These are phyloP conservation scores for Aeoliscus strigatus DNA, from an alignment of 2,797 vertebrate genomes.

Conservation along the genomic window DNA sequence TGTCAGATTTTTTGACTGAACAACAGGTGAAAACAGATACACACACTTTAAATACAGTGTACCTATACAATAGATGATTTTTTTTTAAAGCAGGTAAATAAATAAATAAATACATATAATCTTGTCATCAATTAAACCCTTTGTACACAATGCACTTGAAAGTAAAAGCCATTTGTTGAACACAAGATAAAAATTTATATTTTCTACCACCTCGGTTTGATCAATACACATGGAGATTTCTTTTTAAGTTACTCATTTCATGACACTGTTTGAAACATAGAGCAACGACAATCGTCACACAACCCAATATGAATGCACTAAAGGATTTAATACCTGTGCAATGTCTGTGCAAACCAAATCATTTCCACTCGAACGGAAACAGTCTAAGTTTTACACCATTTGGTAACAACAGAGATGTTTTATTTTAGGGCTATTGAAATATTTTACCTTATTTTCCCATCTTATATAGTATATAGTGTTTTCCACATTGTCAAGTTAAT, in stretches of 20 bases:
- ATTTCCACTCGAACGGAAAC: constrained; percentile 14
- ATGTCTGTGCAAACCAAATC: constrained; percentile 27
- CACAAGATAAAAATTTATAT: constrained; percentile 30
- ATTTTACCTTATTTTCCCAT: constrained; percentile 12
- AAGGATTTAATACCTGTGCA: constrained; percentile 36
- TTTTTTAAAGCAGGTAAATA: constrained; percentile 48
- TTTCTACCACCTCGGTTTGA: constrained; percentile 48
- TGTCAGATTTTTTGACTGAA: constrained; percentile 48
- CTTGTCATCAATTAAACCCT: constrained; percentile 38
- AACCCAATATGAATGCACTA: constrained; percentile 27
- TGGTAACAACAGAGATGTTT: constrained; percentile 26
- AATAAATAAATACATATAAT: constrained; percentile 68
- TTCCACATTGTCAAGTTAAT: constrained; percentile 33
- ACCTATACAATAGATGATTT: constrained; percentile 60
- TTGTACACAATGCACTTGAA: constrained; percentile 46
- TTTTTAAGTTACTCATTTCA: constrained; percentile 29
- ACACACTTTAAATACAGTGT: constrained; percentile 61
- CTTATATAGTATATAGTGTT: constrained; percentile 13
- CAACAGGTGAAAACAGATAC: constrained; percentile 64
- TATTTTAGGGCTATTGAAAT: constrained; percentile 18
- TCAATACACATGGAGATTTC: constrained; percentile 45
- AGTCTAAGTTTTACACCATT: constrained; percentile 26
- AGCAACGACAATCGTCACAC: constrained; percentile 33
- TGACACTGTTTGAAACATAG: constrained; percentile 27
- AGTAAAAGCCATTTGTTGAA: constrained; percentile 37